phyloP scores from a whole-genome alignment of 2,113 vertebrate species.

The Ailuropoda melanoleuca region DNA sequence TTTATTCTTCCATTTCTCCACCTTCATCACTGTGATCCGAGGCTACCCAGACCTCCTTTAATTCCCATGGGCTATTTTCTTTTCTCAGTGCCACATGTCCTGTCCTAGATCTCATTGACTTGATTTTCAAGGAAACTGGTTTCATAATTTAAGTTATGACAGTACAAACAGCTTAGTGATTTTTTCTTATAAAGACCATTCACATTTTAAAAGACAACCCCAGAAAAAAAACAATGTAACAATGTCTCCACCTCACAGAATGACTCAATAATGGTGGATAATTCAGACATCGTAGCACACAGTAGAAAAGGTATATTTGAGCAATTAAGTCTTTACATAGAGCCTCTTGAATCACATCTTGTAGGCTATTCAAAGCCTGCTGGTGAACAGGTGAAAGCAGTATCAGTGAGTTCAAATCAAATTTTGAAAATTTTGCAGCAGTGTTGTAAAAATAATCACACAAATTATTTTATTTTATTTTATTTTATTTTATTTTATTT shows the following conservation, averaged over 20 bases:
- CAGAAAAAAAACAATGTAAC: background rate
- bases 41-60: background rate
- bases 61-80: background rate
- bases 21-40: background rate
- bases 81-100: background rate
- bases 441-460: background rate
- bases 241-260: background rate
- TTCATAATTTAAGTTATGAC: background rate
- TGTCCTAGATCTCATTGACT: background rate
- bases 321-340: background rate
- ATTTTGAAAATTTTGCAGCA: background rate
- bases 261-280: background rate
- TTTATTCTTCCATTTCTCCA: background rate
- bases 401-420: background rate
- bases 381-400: background rate
- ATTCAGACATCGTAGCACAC: background rate
- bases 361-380: background rate
- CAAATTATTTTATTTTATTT: background rate
- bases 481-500: too few relatives aligned
- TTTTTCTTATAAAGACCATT: background rate
- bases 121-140: background rate
- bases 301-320: background rate
- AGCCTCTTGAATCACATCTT: background rate
- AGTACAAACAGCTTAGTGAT: background rate
- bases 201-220: background rate